A percentile compares a stretch with the other conserved stretches of the same genome.
These are phyloP conservation scores for Amblyjoppa fuscipennis DNA, from an alignment of 2,888 invertebrate species.

Conservation along the genomic window DNA sequence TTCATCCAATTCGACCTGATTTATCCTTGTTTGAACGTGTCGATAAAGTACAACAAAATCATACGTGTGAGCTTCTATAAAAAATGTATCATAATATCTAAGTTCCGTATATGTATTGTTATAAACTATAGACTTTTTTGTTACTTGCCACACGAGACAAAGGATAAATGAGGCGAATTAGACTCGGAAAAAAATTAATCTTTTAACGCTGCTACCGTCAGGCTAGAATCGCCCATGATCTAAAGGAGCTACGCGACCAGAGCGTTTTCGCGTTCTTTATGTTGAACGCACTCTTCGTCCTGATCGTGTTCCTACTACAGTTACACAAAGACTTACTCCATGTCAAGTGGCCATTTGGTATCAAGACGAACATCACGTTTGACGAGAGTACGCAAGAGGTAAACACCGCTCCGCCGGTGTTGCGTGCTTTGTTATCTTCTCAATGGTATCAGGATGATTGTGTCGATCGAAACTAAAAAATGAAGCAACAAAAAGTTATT, in stretches of 20 bases:
- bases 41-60: neutral
- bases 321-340: slow-evolving; percentile 98
- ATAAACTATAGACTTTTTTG: neutral
- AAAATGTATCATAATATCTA: neutral
- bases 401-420: slow-evolving; percentile 84
- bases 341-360: slow-evolving; percentile 98
- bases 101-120: neutral
- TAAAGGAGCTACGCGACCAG: slow-evolving; percentile 97
- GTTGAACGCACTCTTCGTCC: slow-evolving; percentile 99
- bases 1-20: neutral
- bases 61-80: neutral
- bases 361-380: slow-evolving; percentile 96
- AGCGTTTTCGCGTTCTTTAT: slow-evolving; percentile 99
- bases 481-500: neutral
- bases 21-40: neutral
- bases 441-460: slow-evolving; percentile 7
- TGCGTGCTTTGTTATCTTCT: slow-evolving; percentile 56
- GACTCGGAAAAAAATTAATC: slow-evolving; percentile 42
- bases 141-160: neutral
- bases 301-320: slow-evolving; percentile 99
- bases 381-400: slow-evolving; percentile 96
- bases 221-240: slow-evolving; percentile 95
- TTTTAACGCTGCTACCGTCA: slow-evolving; percentile 85
- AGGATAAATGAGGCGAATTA: slow-evolving; percentile 42
- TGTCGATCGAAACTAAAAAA: neutral